phyloP scores from a whole-genome alignment of 2,888 invertebrate species.

The Lottia gigantea region DNA sequence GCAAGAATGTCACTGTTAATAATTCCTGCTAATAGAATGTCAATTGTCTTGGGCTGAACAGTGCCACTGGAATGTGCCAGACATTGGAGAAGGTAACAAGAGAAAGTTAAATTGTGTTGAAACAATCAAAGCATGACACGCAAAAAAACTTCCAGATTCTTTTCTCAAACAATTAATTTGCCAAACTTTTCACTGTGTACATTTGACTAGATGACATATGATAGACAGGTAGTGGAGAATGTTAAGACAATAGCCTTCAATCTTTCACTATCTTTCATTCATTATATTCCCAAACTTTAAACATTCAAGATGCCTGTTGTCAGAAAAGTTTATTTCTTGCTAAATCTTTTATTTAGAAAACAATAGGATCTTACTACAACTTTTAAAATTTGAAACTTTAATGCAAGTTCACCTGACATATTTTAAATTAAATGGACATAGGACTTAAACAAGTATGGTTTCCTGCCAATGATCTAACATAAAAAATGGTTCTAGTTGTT shows the following conservation, averaged over 20 bases:
- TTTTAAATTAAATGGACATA: too few relatives aligned
- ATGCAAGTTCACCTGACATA: too few relatives aligned
- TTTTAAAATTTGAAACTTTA: too few relatives aligned
- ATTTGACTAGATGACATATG: not conserved
- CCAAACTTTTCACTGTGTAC: not conserved
- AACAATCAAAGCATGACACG: not conserved
- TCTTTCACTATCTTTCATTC: not conserved
- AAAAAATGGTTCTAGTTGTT: too few relatives aligned
- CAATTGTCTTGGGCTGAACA: too few relatives aligned
- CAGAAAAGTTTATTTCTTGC: too few relatives aligned
- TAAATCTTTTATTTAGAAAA: too few relatives aligned
- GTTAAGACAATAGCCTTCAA: slow-evolving; percentile 9
- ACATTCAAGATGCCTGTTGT: not conserved
- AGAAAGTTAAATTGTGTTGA: slow-evolving; percentile 2
- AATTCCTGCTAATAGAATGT: too few relatives aligned
- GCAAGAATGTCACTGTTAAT: too few relatives aligned
- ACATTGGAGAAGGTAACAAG: not conserved
- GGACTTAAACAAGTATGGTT: too few relatives aligned
- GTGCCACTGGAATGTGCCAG: not conserved
- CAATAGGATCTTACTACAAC: too few relatives aligned
- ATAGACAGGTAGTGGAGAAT: not conserved
- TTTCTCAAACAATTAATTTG: slow-evolving; percentile 7
- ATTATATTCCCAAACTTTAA: not conserved
- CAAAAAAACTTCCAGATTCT: not conserved
- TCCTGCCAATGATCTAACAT: too few relatives aligned